Base-by-base conservation (phyloP, 64 coral and sea anemone genomes). In the Montipora cactus region DNA sequence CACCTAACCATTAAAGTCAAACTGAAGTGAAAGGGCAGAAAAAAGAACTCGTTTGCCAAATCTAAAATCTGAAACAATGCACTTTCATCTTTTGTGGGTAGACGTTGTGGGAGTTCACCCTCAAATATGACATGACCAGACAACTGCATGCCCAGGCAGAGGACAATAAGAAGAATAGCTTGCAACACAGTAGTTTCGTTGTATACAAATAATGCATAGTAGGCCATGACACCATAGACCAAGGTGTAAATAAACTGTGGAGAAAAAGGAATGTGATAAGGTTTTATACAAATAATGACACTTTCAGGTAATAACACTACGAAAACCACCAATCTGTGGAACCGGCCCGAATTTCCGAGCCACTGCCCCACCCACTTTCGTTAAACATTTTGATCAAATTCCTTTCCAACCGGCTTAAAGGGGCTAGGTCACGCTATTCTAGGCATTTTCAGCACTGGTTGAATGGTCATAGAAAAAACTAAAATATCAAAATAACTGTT, bases 201-300 rank as follows among this genome's bases (percentile, higher is more conserved):
- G 61, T 84, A 71, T 21, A 94, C 64, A 49, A 89, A 81, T 59
- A 98, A 7, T 59, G 93, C 93, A 66, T 94, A 87, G 19, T 98
- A 98, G 25, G 81, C 89, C 70, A 95, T 70, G 28, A 95, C 18
- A 70, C 76, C 85, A 82, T 98, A 98, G 7, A 95, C 12, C 5
- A 98, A 66, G 48, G 93, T 89, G 50, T 98, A 98, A 37, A 71
- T 93, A 89, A 95, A 98, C 96, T 98, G 89, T 28, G 70, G 18
- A 87, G 18, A 87, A 12, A 47, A 78, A 80, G 6, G 11, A 57
- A 8, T 57, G 53, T 8, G 11, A 23, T 81, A 92, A 16, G 74
- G 18, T 21, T 25, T 37, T 37, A 11, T 6, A 57, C 53, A 57
- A 6, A 57, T 8, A 57, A 6, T 11, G 11, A 57, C 6, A 8